Percentiles rank a stretch among this genome's conserved stretches.
Evolutionary conservation across 2,888 invertebrate species (phyloP).

Genomic region (Melolontha melolontha): DNA sequence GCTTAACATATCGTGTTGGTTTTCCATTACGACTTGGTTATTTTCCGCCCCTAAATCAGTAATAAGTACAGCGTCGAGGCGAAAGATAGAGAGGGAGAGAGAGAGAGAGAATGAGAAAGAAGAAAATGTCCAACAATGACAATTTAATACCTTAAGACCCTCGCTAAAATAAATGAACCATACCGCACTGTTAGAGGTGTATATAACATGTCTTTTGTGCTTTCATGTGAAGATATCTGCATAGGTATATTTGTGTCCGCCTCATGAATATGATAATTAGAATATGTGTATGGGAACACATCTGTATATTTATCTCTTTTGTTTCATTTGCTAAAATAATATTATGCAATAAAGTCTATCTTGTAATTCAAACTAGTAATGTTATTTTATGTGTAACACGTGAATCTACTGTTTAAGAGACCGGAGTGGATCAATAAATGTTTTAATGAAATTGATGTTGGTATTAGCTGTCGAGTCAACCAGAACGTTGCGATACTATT

Average conservation of each 20-base stretch:
- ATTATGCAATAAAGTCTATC: conserved; percentile 11
- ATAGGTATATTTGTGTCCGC: conserved; percentile 30
- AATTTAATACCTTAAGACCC: conserved; percentile 33
- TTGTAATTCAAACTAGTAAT: background rate
- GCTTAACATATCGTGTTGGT: conserved; percentile 18
- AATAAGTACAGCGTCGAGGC: conserved; percentile 9
- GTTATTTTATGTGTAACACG: conserved; percentile 3
- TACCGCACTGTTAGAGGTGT: conserved; percentile 10
- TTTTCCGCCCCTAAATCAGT: conserved; percentile 36
- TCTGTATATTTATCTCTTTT: background rate
- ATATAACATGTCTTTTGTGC: conserved; percentile 17
- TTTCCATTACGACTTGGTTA: conserved; percentile 31
- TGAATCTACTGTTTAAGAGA: too few relatives aligned
- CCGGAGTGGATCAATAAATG: too few relatives aligned
- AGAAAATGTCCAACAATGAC: conserved; percentile 34
- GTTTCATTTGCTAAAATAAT: conserved; percentile 30
- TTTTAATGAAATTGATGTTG: too few relatives aligned
- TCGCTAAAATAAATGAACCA: conserved; percentile 36
- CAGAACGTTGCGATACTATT: too few relatives aligned
- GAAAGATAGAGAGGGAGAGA: conserved; percentile 2
- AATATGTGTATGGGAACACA: conserved; percentile 2
- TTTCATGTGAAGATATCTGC: conserved; percentile 17
- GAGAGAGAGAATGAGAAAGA: background rate
- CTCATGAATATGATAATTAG: conserved; percentile 35
- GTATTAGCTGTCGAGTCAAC: too few relatives aligned